A percentile compares a stretch with the other conserved stretches of the same genome.
phyloP scores from a whole-genome alignment of 1,140 invertebrate genomes.

The Sinonovacula constricta region DNA sequence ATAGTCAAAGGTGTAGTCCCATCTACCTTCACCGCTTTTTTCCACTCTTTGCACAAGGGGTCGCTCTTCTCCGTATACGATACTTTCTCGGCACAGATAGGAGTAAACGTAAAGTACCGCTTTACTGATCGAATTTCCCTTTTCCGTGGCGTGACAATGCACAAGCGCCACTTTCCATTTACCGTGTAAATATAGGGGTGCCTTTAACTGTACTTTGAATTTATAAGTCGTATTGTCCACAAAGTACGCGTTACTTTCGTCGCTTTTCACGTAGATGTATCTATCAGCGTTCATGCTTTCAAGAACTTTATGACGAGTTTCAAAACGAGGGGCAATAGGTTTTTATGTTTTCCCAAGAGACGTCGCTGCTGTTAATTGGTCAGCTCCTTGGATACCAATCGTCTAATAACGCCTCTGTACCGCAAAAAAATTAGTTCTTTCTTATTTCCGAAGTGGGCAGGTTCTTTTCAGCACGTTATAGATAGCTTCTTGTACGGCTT shows the following conservation, averaged over 20 bases:
- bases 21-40: not conserved
- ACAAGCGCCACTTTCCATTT: too few relatives aligned
- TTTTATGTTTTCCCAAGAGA: not conserved
- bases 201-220: too few relatives aligned
- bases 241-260: not conserved
- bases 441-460: not conserved
- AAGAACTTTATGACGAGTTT: slow-evolving; percentile 6
- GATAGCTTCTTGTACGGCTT: not conserved
- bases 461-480: not conserved
- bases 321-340: not conserved
- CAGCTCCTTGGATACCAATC: not conserved
- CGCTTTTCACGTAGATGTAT: too few relatives aligned
- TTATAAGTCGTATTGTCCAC: too few relatives aligned
- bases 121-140: too few relatives aligned
- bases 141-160: too few relatives aligned
- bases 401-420: not conserved
- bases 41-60: not conserved
- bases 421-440: not conserved
- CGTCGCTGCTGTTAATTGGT: not conserved
- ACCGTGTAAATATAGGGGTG: too few relatives aligned
- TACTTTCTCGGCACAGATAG: slow-evolving; percentile 12
- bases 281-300: not conserved
- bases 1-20: not conserved
- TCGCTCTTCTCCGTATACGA: not conserved
- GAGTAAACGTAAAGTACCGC: slow-evolving; percentile 10